Percentiles rank a stretch among this genome's conserved stretches.
Conservation (phyloP, 2,888 invertebrate genomes). For the Parelbella ahira region DNA sequence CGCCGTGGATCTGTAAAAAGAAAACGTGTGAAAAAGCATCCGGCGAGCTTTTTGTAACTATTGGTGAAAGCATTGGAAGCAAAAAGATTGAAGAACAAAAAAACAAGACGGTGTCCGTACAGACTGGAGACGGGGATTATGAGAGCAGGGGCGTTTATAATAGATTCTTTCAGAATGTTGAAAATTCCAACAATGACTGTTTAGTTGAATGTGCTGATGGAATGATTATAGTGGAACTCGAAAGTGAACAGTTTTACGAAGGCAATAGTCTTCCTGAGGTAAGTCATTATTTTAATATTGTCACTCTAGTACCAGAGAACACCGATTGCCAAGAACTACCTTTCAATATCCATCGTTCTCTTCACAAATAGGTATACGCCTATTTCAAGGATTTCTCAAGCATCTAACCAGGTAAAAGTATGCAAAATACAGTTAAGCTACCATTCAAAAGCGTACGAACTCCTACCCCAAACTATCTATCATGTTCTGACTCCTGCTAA, state of each 20-base stretch:
- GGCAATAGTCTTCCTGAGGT: neutral
- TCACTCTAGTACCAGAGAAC: no score
- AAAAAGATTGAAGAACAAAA: slow-evolving; percentile 15
- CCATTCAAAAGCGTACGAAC: no score
- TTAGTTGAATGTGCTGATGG: neutral
- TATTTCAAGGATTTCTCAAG: no score
- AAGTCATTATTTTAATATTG: neutral
- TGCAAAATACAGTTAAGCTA: no score
- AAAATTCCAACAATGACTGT: neutral
- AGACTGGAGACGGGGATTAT: slow-evolving; percentile 28
- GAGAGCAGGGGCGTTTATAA: slow-evolving; percentile 3
- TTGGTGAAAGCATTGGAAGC: slow-evolving; percentile 10
- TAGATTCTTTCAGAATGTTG: neutral
- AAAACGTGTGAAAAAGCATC: slow-evolving; percentile 12
- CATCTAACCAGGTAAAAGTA: no score
- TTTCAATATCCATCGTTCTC: no score
- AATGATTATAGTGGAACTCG: neutral
- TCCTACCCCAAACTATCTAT: no score
- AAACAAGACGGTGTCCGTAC: slow-evolving; percentile 31
- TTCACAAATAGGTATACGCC: no score
- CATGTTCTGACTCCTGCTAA: no score
- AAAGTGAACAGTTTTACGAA: neutral
- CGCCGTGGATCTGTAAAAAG: slow-evolving; percentile 17
- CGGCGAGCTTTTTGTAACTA: slow-evolving; percentile 30
- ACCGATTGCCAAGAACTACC: no score